A percentile compares a stretch with the other conserved stretches of the same genome.
phyloP scores from a whole-genome alignment of 2,797 vertebrate species.

The Etheostoma nigrum region DNA sequence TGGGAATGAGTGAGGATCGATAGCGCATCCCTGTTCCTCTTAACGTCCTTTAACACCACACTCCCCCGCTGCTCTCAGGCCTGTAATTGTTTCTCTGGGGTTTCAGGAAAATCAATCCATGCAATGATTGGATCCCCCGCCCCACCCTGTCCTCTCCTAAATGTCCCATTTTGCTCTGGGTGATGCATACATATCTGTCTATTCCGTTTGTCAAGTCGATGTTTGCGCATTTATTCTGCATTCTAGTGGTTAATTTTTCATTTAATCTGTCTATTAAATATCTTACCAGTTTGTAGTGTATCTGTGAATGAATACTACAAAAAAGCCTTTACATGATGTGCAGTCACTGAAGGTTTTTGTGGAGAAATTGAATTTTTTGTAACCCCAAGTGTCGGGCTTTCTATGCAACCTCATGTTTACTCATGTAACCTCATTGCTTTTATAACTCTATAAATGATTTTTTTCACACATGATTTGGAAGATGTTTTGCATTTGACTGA shows the following conservation, averaged over 20 bases:
- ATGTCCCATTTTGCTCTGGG: constrained; percentile 31
- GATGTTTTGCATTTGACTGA: too few relatives aligned
- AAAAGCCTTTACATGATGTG: neutral
- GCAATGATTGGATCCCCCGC: constrained; percentile 63
- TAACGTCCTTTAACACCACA: constrained; percentile 64
- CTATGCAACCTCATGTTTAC: neutral
- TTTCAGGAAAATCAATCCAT: constrained; percentile 68
- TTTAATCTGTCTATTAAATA: neutral
- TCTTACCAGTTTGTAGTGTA: neutral
- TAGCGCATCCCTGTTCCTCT: constrained; percentile 62
- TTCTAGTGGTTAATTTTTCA: neutral
- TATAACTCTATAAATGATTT: too few relatives aligned
- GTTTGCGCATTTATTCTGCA: constrained; percentile 12
- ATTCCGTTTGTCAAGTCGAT: neutral
- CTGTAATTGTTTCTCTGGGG: constrained; percentile 74
- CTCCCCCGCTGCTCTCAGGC: constrained; percentile 27
- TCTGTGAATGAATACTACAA: neutral
- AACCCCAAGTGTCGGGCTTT: neutral
- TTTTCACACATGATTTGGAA: too few relatives aligned
- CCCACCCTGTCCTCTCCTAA: constrained; percentile 27
- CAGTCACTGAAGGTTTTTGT: neutral
- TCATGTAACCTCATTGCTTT: too few relatives aligned
- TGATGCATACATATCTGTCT: constrained; percentile 19
- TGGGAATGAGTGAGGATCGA: constrained; percentile 63
- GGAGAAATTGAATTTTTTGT: neutral